Evolutionary conservation across 1,140 invertebrate species (phyloP), one percentile per base, ranked within the genome.

Genomic region (Arctopsyche grandis): DNA sequence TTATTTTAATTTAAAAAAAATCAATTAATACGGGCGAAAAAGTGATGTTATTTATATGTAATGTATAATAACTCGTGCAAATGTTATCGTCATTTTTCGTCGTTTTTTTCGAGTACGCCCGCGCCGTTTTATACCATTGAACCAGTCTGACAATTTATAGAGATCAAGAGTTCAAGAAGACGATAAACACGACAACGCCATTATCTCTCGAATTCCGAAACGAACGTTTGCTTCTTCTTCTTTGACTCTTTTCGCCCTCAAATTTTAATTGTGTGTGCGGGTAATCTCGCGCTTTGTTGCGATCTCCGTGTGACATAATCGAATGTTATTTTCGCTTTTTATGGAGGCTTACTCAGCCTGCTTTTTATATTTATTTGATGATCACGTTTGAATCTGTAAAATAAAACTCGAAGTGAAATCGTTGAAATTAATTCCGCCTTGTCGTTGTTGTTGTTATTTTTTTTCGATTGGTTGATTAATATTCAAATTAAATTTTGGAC

Each of bases 91-190:
- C 21, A 26, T 26, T 66, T 66, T 66, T 66, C 26, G 4, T 26
- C 22, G 5, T n/a, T 52, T 38, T 19, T 21, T 60, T 60, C 22
- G 22, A 26, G 63, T 66, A 26, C 24, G 22, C 48, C 16, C 48
- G 48, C 48, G 10, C 63, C 63, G 63, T 52, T 52, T 66, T 66
- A 38, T 38, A 66, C 63, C 63, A 66, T 66, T 66, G 63, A 66
- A 66, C 63, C 63, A 66, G 63, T 66, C 63, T 66, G 63, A 66
- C 63, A 66, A 66, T 66, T 66, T 66, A 66, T 66, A 66, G 63
- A 66, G 63, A 66, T 66, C 63, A 66, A 66, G 63, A 66, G 63
- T 66, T 66, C 63, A 66, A 66, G 63, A 66, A 66, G 21, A 66
- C 63, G 63, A 66, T 66, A 66, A 66, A 66, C 63, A 66, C 63